phyloP scores from a whole-genome alignment of 2,797 vertebrate species.

The Karalla daura region DNA sequence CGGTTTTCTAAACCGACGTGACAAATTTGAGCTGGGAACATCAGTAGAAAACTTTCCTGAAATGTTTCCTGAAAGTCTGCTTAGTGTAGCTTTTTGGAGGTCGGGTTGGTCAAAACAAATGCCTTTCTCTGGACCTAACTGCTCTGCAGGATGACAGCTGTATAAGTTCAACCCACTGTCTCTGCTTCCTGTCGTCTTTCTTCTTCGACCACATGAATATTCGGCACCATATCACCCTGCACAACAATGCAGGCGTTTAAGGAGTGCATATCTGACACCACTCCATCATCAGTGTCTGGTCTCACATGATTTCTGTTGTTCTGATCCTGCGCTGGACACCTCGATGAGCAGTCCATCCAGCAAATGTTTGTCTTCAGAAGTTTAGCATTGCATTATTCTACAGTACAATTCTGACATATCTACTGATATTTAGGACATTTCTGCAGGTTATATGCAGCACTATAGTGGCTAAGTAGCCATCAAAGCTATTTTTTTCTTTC shows the following conservation, averaged over 20 bases:
- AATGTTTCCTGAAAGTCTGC: background rate
- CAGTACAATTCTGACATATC: conserved; percentile 18
- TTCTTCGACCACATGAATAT: conserved; percentile 11
- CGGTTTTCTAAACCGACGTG: background rate
- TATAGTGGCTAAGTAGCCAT: conserved; percentile 2
- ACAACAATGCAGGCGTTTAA: conserved; percentile 55
- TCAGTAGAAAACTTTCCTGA: background rate
- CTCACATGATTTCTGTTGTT: conserved; percentile 10
- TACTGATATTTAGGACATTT: conserved; percentile 24
- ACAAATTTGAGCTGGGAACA: background rate
- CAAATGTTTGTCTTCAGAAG: background rate
- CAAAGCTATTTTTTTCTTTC: background rate
- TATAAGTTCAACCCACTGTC: too few relatives aligned
- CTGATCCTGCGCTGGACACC: background rate
- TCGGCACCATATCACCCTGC: conserved; percentile 4
- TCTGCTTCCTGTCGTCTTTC: conserved; percentile 1
- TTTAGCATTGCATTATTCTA: conserved; percentile 30
- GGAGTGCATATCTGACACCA: conserved; percentile 19
- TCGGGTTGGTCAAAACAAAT: conserved; percentile 1
- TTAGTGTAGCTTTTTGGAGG: conserved; percentile 30
- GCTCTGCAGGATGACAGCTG: conserved; percentile 8
- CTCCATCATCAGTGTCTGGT: conserved; percentile 1
- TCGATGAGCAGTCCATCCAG: conserved; percentile 5
- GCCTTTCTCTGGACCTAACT: conserved; percentile 46
- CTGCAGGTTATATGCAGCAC: conserved; percentile 31